Conservation (phyloP, 2,797 vertebrate genomes). For the Pachyuromys duprasi region DNA sequence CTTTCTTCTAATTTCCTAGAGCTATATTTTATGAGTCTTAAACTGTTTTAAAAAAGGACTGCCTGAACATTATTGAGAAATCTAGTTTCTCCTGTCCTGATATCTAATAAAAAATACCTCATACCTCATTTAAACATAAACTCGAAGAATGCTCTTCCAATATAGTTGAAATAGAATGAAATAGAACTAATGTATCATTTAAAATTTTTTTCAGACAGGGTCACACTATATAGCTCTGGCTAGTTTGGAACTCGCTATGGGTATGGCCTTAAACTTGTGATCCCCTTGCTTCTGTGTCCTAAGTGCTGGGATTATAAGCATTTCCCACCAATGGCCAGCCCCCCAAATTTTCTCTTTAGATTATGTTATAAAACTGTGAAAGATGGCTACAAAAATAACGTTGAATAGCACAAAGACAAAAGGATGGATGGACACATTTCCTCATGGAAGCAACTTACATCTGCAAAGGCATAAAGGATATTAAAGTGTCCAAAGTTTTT, state of each 20-base stretch:
- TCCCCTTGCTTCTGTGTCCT: neutral
- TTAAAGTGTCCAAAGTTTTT: neutral
- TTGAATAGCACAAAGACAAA: neutral
- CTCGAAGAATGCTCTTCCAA: neutral
- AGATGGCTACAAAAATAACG: neutral
- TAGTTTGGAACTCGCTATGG: neutral
- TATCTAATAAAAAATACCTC: conserved; percentile 13
- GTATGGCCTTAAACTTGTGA: neutral
- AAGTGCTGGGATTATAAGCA: neutral
- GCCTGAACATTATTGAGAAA: neutral
- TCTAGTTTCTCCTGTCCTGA: neutral
- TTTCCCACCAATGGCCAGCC: neutral
- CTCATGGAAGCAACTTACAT: conserved; percentile 11
- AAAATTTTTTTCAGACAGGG: neutral
- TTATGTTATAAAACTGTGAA: neutral
- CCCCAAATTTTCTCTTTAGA: neutral
- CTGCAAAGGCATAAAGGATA: neutral
- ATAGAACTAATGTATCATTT: neutral
- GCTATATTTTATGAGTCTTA: conserved; percentile 21
- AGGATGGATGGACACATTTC: neutral
- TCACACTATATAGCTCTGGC: neutral
- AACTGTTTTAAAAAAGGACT: neutral
- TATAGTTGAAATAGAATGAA: neutral
- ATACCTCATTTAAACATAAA: conserved; percentile 2
- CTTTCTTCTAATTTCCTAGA: conserved; percentile 9